These are phyloP conservation scores for Stegodyphus mimosarum DNA, from an alignment of 1,140 invertebrate genomes.

Conservation along the genomic window DNA sequence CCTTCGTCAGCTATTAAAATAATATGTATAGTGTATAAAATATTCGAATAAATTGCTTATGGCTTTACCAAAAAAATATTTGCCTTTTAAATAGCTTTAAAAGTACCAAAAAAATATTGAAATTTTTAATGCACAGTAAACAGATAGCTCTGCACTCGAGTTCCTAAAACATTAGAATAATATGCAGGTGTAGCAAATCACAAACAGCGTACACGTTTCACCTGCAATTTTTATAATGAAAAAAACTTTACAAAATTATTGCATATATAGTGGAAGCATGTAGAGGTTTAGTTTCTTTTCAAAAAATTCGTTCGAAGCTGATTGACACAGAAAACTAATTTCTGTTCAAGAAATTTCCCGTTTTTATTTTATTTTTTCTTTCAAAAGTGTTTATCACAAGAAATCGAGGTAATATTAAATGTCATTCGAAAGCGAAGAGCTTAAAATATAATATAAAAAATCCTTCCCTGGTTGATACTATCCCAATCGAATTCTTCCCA, in stretches of 20 bases:
- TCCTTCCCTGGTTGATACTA: too few relatives aligned
- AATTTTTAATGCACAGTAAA: background rate
- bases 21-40: too few relatives aligned
- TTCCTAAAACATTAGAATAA: conserved; percentile 2
- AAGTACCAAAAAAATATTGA: background rate
- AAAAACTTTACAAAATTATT: conserved; percentile 60
- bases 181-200: conserved; percentile 40
- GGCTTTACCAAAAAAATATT: too few relatives aligned
- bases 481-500: too few relatives aligned
- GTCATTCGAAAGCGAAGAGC: conserved; percentile 30
- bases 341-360: background rate
- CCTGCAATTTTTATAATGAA: conserved; percentile 38
- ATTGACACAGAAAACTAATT: conserved; percentile 52
- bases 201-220: conserved; percentile 35
- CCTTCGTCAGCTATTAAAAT: too few relatives aligned
- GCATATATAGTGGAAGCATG: conserved; percentile 57
- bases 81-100: too few relatives aligned
- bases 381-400: conserved; percentile 40
- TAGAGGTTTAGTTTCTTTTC: conserved; percentile 13
- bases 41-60: too few relatives aligned
- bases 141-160: background rate
- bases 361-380: background rate
- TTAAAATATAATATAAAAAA: conserved; percentile 8
- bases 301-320: conserved; percentile 35
- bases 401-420: conserved; percentile 49